Percentiles rank a stretch among this genome's conserved stretches.
Conservation (phyloP, 1,140 invertebrate species). For the Bombus waltoni region DNA sequence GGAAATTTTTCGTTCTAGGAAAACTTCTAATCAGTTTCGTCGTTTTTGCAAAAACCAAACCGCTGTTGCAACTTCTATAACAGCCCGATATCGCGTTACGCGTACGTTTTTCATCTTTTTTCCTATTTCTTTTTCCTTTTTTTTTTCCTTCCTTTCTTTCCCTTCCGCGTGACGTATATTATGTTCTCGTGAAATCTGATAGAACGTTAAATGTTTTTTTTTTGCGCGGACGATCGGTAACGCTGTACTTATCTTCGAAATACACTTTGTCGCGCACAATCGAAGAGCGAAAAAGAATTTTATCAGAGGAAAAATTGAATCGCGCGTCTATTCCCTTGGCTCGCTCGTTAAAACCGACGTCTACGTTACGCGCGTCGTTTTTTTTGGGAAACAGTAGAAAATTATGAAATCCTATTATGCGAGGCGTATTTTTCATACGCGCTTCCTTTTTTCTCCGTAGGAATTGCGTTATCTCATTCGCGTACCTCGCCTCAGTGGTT, state of each 20-base stretch:
- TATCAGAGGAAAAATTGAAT: constrained; percentile 18
- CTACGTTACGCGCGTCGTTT: background rate
- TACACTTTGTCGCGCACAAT: background rate
- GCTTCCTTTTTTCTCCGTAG: background rate
- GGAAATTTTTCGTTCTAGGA: constrained; percentile 63
- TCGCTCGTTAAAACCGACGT: background rate
- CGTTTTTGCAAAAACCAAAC: constrained; percentile 15
- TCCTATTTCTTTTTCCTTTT: background rate
- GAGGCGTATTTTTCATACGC: background rate
- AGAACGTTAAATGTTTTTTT: constrained; percentile 18
- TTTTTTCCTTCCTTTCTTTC: background rate
- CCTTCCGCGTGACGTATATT: constrained; percentile 1
- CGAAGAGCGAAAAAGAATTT: constrained; percentile 4
- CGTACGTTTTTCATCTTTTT: background rate
- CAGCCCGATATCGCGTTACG: background rate
- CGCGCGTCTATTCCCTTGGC: background rate
- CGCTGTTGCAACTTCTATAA: background rate
- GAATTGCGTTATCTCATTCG: constrained; percentile 47
- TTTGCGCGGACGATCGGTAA: background rate
- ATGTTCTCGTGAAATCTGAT: constrained; percentile 6
- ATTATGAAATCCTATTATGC: constrained; percentile 11
- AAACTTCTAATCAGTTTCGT: constrained; percentile 28
- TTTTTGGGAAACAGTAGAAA: background rate
- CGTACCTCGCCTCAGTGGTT: constrained; percentile 37
- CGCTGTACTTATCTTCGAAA: constrained; percentile 18